Evolutionary conservation across 2,797 vertebrate genomes (phyloP), one percentile per base, ranked within the genome.

Genomic region (Toxotes lorentzi): DNA sequence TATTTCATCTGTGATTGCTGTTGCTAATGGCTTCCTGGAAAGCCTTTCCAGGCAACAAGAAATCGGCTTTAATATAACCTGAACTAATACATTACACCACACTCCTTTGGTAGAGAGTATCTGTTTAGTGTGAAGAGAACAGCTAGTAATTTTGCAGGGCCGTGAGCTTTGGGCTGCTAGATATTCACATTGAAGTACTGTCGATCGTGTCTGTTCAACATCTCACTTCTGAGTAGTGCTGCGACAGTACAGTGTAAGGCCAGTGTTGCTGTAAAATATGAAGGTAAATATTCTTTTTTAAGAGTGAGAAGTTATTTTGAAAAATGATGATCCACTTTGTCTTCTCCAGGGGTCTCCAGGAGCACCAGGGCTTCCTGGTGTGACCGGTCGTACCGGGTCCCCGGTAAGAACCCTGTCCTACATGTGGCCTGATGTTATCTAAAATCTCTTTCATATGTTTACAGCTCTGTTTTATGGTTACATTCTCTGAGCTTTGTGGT

Each of bases 301-400:
- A 34, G 5, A 73, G 38, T 14, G 14, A 69, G 5, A 38, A 47
- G 10, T 68, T 5, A 13, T 67, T 79, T 50, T 0, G 17, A 38
- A 58, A 53, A 51, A 7, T 3, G 2, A 23, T 48, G 2, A 57
- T 62, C 50, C 14, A 34, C 32, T 73, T 54, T 86, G 35, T 79
- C 51, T 71, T 34, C 88, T 92, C 27, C 81, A 99, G 98, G 98
- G 97, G 47, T 84, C 94, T 79, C 75, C 95, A 82, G 98, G 98
- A 86, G 92, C 93, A 63, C 96, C 97, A 68, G 98, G 98, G 57
- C 91, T 96, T 66, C 95, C 96, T 16, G 98, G 98, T 53, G 69
- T 91, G 30, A 87, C 93, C 12, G 98, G 98, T 73, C 95, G 95
- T 7, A 93, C 89, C 35, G 98, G 98, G 78, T 85, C 95, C 34